Conservation (phyloP, 2,888 invertebrate species). For the Tenthredo amoena region DNA sequence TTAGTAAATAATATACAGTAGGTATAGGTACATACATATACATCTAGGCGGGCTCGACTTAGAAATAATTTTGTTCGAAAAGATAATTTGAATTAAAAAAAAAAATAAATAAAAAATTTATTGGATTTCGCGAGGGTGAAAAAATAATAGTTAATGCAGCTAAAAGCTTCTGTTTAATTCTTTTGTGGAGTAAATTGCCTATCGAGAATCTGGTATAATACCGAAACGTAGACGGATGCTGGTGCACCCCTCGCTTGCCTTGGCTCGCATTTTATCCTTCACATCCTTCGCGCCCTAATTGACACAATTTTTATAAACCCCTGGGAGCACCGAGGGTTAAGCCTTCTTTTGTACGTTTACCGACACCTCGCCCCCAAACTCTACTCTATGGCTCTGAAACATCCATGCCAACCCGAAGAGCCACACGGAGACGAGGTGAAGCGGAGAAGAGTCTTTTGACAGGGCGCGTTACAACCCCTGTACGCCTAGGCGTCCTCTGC, state of each 20-base stretch:
- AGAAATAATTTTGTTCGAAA: neutral
- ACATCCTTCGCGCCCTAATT: slow-evolving; percentile 68
- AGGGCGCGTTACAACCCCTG: slow-evolving; percentile 65
- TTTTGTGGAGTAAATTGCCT: slow-evolving; percentile 22
- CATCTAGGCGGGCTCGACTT: neutral
- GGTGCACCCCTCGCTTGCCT: slow-evolving; percentile 56
- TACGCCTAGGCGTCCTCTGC: slow-evolving; percentile 63
- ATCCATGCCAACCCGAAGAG: slow-evolving; percentile 43
- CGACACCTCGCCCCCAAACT: slow-evolving; percentile 62
- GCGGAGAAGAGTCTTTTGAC: slow-evolving; percentile 62
- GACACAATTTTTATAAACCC: slow-evolving; percentile 74
- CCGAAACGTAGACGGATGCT: neutral
- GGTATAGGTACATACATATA: neutral
- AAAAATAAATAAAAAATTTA: neutral
- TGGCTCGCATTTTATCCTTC: slow-evolving; percentile 49
- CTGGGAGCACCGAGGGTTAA: slow-evolving; percentile 66
- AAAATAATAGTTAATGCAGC: neutral
- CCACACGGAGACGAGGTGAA: slow-evolving; percentile 56
- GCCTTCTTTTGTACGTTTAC: slow-evolving; percentile 66
- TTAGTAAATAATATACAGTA: neutral
- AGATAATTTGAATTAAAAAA: neutral
- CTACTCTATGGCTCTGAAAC: slow-evolving; percentile 12
- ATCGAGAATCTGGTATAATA: slow-evolving; percentile 56
- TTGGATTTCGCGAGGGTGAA: neutral
- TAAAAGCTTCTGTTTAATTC: neutral